Base-by-base conservation (phyloP, 2,888 invertebrate species). In the Hybos culiciformis region DNA sequence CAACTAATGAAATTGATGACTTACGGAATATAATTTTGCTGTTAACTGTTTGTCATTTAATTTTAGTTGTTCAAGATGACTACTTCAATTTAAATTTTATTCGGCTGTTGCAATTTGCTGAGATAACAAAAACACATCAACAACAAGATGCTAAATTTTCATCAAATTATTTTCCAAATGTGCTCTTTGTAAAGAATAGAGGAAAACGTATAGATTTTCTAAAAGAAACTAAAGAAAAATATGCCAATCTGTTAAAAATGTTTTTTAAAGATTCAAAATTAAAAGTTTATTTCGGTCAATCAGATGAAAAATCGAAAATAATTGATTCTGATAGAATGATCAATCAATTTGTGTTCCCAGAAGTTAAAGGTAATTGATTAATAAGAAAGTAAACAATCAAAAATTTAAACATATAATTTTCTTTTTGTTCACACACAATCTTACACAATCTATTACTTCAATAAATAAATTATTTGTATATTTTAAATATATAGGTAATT, bases 1-100 rank as follows among this genome's bases (percentile, higher is more conserved):
- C 80, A 37, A 72, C 72, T 48, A 71, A 74, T 46, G 79, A 81
- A 57, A 62, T 82, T 39, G 75, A 80, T 52, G 82, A 84, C 29
- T 66, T 93, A 34, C 85, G 91, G 60, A 70, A 86, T 46, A 75
- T 86, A 12, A 78, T 90, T 1, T 88, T 87, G 59, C 62, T 94
- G 41, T 77, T 92, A 69, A 83, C 87, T 3, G 81, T 93, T 29
- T 93, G 93, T 55, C 92, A 96, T 62, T 78, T 92, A 2, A 71
- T 96, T 7, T 71, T 96, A 44, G 75, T 92, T 26, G 83, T 87
- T 1, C 83, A 92, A 57, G 93, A 94, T 60, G 91, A 86, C 78
- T 85, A 85, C 58, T 73, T 83, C 4, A 90, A 90, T 65, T 78
- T 86, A 44, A 88, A 86, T 62, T 71, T 83, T 55, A 61, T 83